These are phyloP conservation scores for Cichlasoma orientale DNA, from an alignment of 2,797 vertebrate species.

Conservation along the genomic window DNA sequence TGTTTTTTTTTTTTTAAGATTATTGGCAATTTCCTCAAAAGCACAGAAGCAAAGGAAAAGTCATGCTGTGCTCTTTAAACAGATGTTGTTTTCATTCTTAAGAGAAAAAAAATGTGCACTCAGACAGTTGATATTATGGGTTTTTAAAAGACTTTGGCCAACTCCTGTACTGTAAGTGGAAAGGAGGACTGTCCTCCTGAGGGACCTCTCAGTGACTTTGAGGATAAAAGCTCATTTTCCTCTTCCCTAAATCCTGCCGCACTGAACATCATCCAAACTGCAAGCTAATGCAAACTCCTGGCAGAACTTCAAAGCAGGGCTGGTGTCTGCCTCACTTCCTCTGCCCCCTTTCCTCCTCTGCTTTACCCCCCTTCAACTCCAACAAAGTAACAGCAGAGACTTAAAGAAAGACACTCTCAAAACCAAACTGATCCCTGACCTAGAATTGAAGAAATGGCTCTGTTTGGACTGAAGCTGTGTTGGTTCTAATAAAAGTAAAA, in stretches of 20 bases:
- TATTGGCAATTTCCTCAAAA: conserved; percentile 34
- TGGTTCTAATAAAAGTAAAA: not conserved
- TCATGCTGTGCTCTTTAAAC: conserved; percentile 22
- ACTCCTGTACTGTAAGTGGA: conserved; percentile 45
- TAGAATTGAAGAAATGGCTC: conserved; percentile 1
- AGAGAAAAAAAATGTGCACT: not conserved
- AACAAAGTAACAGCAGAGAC: conserved; percentile 11
- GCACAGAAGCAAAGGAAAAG: conserved; percentile 4
- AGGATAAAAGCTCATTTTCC: conserved; percentile 59
- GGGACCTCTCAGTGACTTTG: conserved; percentile 58
- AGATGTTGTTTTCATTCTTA: conserved; percentile 50
- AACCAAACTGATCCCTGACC: conserved; percentile 35
- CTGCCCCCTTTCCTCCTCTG: conserved; percentile 45
- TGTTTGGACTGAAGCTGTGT: not conserved
- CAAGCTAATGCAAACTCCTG: conserved; percentile 71
- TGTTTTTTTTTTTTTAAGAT: not conserved
- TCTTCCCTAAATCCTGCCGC: conserved; percentile 52
- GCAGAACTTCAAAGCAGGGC: conserved; percentile 70
- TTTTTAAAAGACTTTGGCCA: conserved; percentile 35
- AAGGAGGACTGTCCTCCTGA: conserved; percentile 51
- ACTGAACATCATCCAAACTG: conserved; percentile 55
- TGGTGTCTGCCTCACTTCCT: conserved; percentile 73
- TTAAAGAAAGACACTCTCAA: not conserved
- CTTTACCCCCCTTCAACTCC: conserved; percentile 28
- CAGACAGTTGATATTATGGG: conserved; percentile 21